Evolutionary conservation across 2,888 invertebrate species (phyloP), one percentile per base, ranked within the genome.

Genomic region (Spialia ferax): DNA sequence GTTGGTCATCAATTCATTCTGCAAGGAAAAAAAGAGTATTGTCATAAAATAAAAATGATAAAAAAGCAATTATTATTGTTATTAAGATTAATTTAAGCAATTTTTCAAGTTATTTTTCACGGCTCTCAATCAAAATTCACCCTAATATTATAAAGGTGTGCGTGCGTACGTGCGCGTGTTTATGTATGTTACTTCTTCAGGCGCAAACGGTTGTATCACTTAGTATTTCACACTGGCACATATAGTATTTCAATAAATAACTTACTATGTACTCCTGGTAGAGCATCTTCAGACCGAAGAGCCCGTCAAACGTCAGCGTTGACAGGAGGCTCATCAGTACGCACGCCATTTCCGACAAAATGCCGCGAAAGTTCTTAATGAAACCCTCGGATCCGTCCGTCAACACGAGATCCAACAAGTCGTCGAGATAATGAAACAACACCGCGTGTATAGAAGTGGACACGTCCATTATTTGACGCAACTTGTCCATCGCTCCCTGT

Each of bases 361-460:
- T n/a, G 4, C 52, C 52, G 11, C 23, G 10, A 20, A 52, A 52
- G 52, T 52, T 52, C n/a, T 52, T 52, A n/a, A 52, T 7, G 52
- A 52, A 52, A 22, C 20, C 10, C 15, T 50, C 52, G n/a, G 20
- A 20, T 11, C 23, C 52, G 13, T 23, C 23, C n/a, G 22, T n/a
- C 52, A 52, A n/a, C n/a, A 52, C n/a, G 6, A 52, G 13, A 13
- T 26, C 52, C n/a, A 52, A 22, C 23, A 52, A n/a, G 23, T 52
- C 52, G 22, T 22, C 22, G 26, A 52, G 13, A 6, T 52, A 52
- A 11, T 52, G 52, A 11, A n/a, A n/a, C 22, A 52, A 22, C 23
- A 22, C 23, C 1, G 52, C 52, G 26, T 52, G 23, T n/a, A 52
- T 22, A n/a, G 52, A 52, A 2, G 10, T 11, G n/a, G 22, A n/a